phyloP scores from a whole-genome alignment of 2,888 invertebrate genomes.

The Folsomia candida region DNA sequence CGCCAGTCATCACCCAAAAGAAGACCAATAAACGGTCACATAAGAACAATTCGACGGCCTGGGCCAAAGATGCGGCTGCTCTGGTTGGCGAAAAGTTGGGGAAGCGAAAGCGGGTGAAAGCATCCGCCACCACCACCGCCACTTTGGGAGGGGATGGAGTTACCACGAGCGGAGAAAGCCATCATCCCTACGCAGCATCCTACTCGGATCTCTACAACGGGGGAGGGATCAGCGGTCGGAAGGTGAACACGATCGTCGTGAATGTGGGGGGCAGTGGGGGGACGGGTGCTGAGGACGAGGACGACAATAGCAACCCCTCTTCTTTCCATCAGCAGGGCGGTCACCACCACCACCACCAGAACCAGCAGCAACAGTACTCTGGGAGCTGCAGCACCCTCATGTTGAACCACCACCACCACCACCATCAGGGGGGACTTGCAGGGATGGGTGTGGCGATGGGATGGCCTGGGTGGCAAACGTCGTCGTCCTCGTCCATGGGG shows the following conservation, averaged over 20 bases:
- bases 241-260: background rate
- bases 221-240: background rate
- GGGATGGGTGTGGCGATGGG: background rate
- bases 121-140: background rate
- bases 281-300: background rate
- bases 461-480: background rate
- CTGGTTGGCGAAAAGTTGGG: background rate
- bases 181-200: too few species aligned
- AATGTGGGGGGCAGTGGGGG: background rate
- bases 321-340: background rate
- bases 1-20: background rate
- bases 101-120: background rate
- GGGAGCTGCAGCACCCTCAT: background rate
- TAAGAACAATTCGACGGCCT: background rate
- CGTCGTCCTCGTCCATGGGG: background rate
- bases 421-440: constrained; percentile 19
- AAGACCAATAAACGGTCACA: background rate
- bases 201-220: background rate
- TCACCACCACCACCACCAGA: constrained; percentile 22
- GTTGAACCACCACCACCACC: constrained; percentile 16
- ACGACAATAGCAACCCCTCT: background rate
- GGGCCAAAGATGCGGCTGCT: background rate
- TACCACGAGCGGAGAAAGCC: too few species aligned
- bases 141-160: background rate
- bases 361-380: constrained; percentile 4